A percentile compares a stretch with the other conserved stretches of the same genome.
phyloP scores from a whole-genome alignment of 2,888 invertebrate species.

The Melinaea menophilus region DNA sequence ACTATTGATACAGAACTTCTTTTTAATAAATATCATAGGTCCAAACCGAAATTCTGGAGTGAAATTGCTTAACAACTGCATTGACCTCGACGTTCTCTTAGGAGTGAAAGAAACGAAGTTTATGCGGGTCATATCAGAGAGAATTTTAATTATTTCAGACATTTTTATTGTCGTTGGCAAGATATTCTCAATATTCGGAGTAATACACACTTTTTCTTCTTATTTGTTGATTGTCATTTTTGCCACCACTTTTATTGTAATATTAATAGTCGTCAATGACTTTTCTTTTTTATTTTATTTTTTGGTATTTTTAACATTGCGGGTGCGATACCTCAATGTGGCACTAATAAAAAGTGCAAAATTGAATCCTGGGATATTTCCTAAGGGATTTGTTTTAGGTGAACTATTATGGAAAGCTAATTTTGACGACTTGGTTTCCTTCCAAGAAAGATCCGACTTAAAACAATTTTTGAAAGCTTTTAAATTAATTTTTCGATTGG shows the following conservation, averaged over 20 bases:
- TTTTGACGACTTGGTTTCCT: neutral
- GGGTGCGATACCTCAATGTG: neutral
- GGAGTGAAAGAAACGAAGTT: neutral
- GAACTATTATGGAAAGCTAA: neutral
- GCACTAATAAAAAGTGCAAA: neutral
- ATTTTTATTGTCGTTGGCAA: neutral
- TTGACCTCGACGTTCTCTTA: neutral
- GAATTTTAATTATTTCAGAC: neutral
- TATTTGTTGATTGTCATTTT: neutral
- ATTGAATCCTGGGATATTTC: neutral
- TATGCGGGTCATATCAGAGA: neutral
- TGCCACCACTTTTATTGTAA: neutral
- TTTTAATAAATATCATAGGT: neutral
- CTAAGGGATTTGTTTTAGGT: neutral
- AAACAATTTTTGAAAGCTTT: neutral
- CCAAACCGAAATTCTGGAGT: neutral
- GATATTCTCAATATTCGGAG: neutral
- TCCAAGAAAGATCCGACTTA: neutral
- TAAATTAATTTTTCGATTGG: neutral
- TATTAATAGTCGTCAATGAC: neutral
- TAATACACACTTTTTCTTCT: neutral
- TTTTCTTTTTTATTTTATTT: neutral
- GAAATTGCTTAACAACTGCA: slow-evolving; percentile 2
- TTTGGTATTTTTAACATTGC: neutral
- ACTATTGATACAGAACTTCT: neutral